These are phyloP conservation scores for Agriopis marginaria DNA, from an alignment of 2,888 invertebrate genomes.

Conservation along the genomic window DNA sequence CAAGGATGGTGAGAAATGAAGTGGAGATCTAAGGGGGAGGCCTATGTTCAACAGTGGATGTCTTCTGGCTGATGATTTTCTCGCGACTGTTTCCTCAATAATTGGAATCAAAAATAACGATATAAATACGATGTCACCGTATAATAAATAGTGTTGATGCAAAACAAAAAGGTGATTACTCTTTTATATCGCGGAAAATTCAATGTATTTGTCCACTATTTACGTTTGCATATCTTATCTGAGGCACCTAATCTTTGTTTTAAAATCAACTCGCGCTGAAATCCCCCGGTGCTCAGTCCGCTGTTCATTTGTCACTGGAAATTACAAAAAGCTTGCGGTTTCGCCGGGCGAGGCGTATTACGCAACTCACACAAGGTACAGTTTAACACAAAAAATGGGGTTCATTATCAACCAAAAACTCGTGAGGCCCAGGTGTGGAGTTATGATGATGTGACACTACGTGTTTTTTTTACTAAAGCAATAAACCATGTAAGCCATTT, in stretches of 20 bases:
- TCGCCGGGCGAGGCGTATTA: slow-evolving; percentile 37
- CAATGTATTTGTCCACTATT: background rate
- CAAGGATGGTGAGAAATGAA: too few relatives aligned
- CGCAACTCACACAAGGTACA: background rate
- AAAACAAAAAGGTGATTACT: background rate
- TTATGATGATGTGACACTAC: too few relatives aligned
- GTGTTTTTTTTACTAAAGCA: too few relatives aligned
- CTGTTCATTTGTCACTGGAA: slow-evolving; percentile 79
- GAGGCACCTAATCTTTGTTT: slow-evolving; percentile 56
- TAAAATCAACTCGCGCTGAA: slow-evolving; percentile 60
- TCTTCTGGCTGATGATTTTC: too few relatives aligned
- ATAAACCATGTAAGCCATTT: too few relatives aligned
- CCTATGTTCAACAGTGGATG: too few relatives aligned
- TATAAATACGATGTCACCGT: background rate
- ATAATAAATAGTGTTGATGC: background rate
- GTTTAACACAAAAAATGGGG: background rate
- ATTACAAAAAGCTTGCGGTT: slow-evolving; percentile 80
- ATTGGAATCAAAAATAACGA: too few relatives aligned
- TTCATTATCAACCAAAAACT: too few relatives aligned
- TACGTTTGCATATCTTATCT: slow-evolving; percentile 44
- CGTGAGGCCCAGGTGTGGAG: too few relatives aligned
- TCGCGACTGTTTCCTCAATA: too few relatives aligned
- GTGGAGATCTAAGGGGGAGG: too few relatives aligned
- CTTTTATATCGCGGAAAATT: too few relatives aligned
- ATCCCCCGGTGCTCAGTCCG: slow-evolving; percentile 52